Evolutionary conservation across 2,113 vertebrate genomes (phyloP).

Genomic region (Pseudorhombus dupliciocellatus): DNA sequence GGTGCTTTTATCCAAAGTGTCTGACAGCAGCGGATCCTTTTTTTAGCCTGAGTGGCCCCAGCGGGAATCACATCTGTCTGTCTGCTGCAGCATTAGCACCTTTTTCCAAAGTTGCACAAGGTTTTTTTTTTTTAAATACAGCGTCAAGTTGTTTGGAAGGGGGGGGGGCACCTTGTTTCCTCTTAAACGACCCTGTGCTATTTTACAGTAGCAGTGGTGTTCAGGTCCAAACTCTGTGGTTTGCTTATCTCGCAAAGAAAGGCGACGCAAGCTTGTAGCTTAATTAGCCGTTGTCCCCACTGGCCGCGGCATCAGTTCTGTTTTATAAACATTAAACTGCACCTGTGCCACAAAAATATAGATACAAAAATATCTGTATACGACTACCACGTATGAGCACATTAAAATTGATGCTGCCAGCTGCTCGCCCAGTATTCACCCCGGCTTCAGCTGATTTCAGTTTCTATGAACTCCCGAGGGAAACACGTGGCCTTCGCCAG

Average conservation of each 20-base stretch:
- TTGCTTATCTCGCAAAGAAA: conserved; percentile 1
- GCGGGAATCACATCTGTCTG: conserved; percentile 2
- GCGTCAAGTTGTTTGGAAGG: background rate
- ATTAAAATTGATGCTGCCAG: background rate
- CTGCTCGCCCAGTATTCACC: background rate
- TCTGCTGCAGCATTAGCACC: conserved; percentile 14
- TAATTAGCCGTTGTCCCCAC: background rate
- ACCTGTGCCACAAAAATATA: too few relatives aligned
- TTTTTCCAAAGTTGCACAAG: background rate
- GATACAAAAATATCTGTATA: too few relatives aligned
- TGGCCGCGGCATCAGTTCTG: too few relatives aligned
- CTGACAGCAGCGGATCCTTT: background rate
- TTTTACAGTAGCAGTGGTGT: conserved; percentile 3
- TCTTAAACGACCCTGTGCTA: background rate
- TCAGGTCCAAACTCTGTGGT: background rate
- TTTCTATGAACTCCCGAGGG: background rate
- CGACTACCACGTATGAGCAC: too few relatives aligned
- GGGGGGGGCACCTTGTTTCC: conserved; percentile 9
- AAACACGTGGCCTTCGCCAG: background rate
- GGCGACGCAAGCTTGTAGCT: background rate
- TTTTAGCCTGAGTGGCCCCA: conserved; percentile 15
- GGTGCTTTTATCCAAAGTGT: conserved; percentile 11
- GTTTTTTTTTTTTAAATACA: conserved; percentile 3
- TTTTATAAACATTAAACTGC: too few relatives aligned
- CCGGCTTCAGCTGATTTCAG: background rate